Conservation (phyloP, 92 coral and sea anemone species). For the Phenganax marumi region DNA sequence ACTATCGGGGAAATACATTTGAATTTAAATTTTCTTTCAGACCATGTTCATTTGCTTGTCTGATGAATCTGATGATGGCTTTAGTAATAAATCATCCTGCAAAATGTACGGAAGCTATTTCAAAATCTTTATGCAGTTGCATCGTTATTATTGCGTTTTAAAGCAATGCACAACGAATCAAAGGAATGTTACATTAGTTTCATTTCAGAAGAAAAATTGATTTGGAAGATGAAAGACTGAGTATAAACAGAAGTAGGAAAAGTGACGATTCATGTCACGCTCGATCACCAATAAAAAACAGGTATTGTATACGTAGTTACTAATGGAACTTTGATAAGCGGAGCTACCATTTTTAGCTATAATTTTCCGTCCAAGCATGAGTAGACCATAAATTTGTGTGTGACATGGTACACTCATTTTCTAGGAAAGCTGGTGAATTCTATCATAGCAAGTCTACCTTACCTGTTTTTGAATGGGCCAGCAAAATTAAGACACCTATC, state of each 20-base stretch:
- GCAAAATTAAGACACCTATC: constrained; percentile 1
- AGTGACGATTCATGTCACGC: not conserved
- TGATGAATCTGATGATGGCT: constrained; percentile 2
- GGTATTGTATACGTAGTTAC: not conserved
- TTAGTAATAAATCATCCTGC: no score
- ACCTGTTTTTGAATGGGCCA: constrained; percentile 30
- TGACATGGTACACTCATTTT: not conserved
- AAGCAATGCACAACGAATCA: not conserved
- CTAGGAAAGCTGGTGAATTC: not conserved
- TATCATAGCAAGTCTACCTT: constrained; percentile 5
- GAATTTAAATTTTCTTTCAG: constrained; percentile 5
- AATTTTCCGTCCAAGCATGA: not conserved
- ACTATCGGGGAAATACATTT: not conserved
- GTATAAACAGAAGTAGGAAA: not conserved
- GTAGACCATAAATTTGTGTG: not conserved
- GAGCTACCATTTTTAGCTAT: not conserved
- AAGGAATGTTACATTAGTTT: not conserved
- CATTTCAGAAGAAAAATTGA: not conserved
- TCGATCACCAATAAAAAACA: not conserved
- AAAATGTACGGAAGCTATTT: not conserved
- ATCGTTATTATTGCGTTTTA: not conserved
- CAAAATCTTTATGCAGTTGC: not conserved
- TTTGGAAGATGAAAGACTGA: not conserved
- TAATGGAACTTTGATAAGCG: not conserved
- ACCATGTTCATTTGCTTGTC: not conserved